phyloP scores from a whole-genome alignment of 1,140 invertebrate genomes.

The Zaprionus ghesquierei region DNA sequence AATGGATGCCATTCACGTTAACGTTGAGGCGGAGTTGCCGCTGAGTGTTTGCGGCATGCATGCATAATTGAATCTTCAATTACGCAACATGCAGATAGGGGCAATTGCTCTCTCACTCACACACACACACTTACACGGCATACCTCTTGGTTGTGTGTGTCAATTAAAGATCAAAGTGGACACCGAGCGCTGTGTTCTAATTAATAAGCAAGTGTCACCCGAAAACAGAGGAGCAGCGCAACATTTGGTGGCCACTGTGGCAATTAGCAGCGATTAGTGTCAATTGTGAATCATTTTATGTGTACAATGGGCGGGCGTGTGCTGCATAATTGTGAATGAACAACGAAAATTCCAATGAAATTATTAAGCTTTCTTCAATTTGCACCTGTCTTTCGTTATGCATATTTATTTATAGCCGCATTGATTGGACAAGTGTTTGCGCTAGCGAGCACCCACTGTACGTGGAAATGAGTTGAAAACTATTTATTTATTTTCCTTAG shows the following conservation, averaged over 20 bases:
- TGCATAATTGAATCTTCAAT: slow-evolving; percentile 72
- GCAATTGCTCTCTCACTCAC: background rate
- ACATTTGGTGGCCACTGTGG: slow-evolving; percentile 12
- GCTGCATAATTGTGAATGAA: too few species aligned
- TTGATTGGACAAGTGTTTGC: background rate
- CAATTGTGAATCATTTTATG: slow-evolving; percentile 34
- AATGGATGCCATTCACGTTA: slow-evolving; percentile 22
- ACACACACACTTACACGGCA: slow-evolving; percentile 15
- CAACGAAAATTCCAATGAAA: background rate
- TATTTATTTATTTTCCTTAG: slow-evolving; percentile 15
- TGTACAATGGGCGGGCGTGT: background rate
- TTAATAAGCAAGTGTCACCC: slow-evolving; percentile 26
- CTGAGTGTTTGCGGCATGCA: slow-evolving; percentile 28
- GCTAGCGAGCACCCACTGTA: background rate
- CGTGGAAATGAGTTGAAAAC: slow-evolving; percentile 13
- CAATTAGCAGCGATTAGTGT: slow-evolving; percentile 33
- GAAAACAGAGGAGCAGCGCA: background rate
- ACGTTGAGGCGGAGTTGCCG: slow-evolving; percentile 5
- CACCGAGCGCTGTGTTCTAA: slow-evolving; percentile 6
- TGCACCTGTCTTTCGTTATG: background rate
- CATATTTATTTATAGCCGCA: background rate
- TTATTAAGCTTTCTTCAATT: background rate
- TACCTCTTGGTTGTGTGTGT: background rate
- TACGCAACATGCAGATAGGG: slow-evolving; percentile 51
- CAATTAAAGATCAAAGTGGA: slow-evolving; percentile 31